Base-by-base conservation (phyloP, 2,888 invertebrate species). In the Leucania comma region DNA sequence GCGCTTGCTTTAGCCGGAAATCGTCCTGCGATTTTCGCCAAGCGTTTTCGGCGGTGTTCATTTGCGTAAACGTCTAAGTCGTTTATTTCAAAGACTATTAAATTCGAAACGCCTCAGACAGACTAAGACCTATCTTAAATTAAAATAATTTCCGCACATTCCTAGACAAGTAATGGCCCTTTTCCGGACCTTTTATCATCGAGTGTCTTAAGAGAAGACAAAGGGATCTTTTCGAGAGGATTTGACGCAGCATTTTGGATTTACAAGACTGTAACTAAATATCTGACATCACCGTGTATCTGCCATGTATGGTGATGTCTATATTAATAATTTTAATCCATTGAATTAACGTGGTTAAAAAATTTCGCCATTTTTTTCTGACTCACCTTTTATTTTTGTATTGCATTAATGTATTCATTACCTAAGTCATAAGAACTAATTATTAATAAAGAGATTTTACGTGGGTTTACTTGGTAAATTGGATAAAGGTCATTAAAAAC, bases 141-240 rank as follows among this genome's bases (percentile, higher is more conserved):
- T 12, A n/a, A 67, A 53, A 53, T 46, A 29, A 75, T 67, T 75
- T 24, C 17, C 22, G 14, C 8, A 6, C 22, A 2, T 46, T 75
- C 12, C 10, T 26, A 24, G 26, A 29, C 4, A 51, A 67, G 75
- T 67, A 58, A 53, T 58, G 24, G 46, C 0, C 12, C n/a, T 5
- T 24, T 68, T 75, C 57, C 29, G 46, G 46, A 26, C 20, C 22
- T 58, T 14, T 42, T 4, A 42, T 12, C n/a, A 6, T 20, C 12
- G n/a, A 2, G 5, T 32, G 3, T 17, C n/a, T 17, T n/a, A 14
- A 26, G 0, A n/a, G 12, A 17, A 22, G 38, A 42, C 20, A 57
- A 51, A 65, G 17, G 20, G 9, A 4, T 12, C 26, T 57, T 57
- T 1, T 42, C 20, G 20, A 57, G 17, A 42, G 8, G 5, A 35